Evolutionary conservation across 1,140 invertebrate genomes (phyloP).

Genomic region (Panulirus ornatus): DNA sequence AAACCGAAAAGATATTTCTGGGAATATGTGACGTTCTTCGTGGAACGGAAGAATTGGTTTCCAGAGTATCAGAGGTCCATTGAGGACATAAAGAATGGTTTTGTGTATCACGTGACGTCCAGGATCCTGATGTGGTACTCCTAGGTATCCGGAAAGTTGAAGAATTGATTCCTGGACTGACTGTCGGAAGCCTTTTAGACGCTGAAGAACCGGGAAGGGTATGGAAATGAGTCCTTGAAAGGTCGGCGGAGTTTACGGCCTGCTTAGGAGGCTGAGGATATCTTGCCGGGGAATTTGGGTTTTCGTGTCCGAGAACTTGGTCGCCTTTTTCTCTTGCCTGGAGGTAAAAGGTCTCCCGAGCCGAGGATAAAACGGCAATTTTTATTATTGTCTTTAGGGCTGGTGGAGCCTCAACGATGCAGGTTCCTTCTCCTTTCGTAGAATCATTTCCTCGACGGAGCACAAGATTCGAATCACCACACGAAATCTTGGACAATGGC

Average conservation of each 20-base stretch:
- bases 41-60: neutral
- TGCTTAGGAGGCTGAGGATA: neutral
- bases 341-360: neutral
- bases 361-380: neutral
- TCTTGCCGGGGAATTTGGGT: neutral
- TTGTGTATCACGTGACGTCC: neutral
- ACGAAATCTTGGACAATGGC: neutral
- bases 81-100: neutral
- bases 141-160: neutral
- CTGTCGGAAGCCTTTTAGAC: neutral
- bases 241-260: neutral
- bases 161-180: constrained; percentile 11
- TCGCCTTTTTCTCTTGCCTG: neutral
- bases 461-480: constrained; percentile 6
- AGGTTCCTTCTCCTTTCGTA: neutral
- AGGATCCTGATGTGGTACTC: neutral
- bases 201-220: constrained; percentile 1
- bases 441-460: neutral
- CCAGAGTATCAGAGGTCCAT: neutral
- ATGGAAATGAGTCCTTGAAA: neutral
- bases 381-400: neutral
- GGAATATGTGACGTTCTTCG: neutral
- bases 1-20: neutral
- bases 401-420: neutral
- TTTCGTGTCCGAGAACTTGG: neutral